Evolutionary conservation across 1,140 invertebrate species (phyloP).

Genomic region (Drosophila guanche): DNA sequence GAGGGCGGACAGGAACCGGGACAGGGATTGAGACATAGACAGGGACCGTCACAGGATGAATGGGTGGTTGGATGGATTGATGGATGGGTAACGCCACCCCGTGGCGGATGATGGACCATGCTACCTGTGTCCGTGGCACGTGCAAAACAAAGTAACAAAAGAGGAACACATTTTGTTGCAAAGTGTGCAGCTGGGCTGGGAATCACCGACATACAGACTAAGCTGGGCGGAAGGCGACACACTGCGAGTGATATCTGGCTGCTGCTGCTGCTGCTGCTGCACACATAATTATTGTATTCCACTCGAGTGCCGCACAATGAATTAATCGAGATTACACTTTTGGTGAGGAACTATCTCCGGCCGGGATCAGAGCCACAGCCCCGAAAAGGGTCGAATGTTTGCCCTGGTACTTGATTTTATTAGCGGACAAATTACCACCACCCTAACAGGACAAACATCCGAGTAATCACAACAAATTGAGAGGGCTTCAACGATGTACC

Average conservation of each 20-base stretch:
- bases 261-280: background rate
- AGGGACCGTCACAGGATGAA: background rate
- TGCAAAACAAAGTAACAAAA: conserved; percentile 63
- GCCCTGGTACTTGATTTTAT: conserved; percentile 82
- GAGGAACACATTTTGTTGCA: conserved; percentile 37
- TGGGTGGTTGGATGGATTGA: conserved; percentile 23
- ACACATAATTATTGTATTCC: conserved; percentile 82
- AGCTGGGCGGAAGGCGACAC: conserved; percentile 1
- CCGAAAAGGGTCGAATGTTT: conserved; percentile 54
- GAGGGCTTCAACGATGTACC: conserved; percentile 39
- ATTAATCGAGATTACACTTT: conserved; percentile 80
- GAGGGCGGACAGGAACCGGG: background rate
- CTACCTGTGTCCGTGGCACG: conserved; percentile 72
- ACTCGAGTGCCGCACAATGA: conserved; percentile 76
- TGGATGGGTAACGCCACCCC: conserved; percentile 53
- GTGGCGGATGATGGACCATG: conserved; percentile 38
- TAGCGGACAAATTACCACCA: conserved; percentile 80
- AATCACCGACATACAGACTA: background rate
- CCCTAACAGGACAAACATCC: conserved; percentile 45
- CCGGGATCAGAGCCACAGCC: conserved; percentile 29
- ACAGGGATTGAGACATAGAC: too few species aligned
- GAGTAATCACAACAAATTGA: conserved; percentile 80
- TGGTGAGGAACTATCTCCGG: conserved; percentile 65
- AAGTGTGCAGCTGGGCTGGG: conserved; percentile 73
- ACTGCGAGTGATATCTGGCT: conserved; percentile 37